Conservation (phyloP, 1,140 invertebrate genomes). For the Contarinia nasturtii region DNA sequence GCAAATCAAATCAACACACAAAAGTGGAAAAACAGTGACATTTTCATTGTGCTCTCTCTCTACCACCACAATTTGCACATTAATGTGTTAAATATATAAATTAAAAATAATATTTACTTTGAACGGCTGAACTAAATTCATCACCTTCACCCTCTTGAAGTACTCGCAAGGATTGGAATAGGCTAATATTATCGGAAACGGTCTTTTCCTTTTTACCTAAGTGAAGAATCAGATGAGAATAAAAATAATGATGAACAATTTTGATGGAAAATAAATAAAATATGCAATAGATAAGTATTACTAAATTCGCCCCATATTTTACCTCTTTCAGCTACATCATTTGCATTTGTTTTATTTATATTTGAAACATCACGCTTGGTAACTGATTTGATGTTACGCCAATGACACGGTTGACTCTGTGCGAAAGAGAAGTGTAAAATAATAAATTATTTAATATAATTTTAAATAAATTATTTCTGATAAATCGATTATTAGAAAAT, state of each 20-base stretch:
- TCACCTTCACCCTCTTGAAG: slow-evolving; percentile 67
- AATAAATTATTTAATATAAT: slow-evolving; percentile 5
- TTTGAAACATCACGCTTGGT: slow-evolving; percentile 35
- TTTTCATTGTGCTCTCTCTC: too few species aligned
- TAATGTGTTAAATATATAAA: slow-evolving; percentile 2
- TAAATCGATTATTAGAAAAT: too few species aligned
- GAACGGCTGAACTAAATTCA: slow-evolving; percentile 26
- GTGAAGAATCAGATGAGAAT: slow-evolving; percentile 12
- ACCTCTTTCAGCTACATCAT: neutral
- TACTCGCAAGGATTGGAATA: slow-evolving; percentile 73
- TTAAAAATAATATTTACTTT: neutral
- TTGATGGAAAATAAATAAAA: too few species aligned
- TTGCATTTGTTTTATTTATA: neutral
- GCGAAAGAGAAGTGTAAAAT: slow-evolving; percentile 6
- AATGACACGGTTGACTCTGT: slow-evolving; percentile 81
- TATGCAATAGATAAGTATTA: too few species aligned
- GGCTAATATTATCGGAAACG: slow-evolving; percentile 70
- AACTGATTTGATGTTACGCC: slow-evolving; percentile 69
- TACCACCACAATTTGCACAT: too few species aligned
- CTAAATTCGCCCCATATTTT: too few species aligned
- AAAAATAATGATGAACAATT: slow-evolving; percentile 17
- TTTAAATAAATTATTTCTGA: too few species aligned
- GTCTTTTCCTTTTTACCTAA: slow-evolving; percentile 14
- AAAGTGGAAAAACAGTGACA: too few species aligned
- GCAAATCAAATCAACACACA: too few species aligned